Conservation (phyloP, 2,797 vertebrate genomes). For the Peromyscus attwateri region DNA sequence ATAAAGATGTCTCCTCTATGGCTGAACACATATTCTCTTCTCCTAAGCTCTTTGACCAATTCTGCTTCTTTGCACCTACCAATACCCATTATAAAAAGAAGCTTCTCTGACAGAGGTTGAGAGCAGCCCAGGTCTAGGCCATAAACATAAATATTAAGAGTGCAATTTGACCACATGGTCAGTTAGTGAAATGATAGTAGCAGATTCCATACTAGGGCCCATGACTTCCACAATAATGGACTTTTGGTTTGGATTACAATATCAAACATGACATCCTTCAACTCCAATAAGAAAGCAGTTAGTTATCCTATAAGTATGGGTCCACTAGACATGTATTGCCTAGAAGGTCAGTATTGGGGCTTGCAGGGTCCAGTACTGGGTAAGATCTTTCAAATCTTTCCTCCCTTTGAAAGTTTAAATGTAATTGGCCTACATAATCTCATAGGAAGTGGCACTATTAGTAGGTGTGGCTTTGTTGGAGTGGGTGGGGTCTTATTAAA, state of each 20-base stretch:
- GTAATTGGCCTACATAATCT: not conserved
- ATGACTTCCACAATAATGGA: no score
- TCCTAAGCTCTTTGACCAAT: not conserved
- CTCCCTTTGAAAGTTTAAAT: not conserved
- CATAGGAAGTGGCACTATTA: not conserved
- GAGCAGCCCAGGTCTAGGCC: not conserved
- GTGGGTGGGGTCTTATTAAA: not conserved
- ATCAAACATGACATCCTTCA: not conserved
- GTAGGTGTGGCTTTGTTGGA: not conserved
- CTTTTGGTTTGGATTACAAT: not conserved
- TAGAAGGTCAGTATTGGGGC: no score
- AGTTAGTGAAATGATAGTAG: not conserved
- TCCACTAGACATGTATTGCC: not conserved
- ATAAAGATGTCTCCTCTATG: not conserved
- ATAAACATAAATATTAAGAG: not conserved
- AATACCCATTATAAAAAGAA: not conserved
- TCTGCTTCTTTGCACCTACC: no score
- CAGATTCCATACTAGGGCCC: rapidly evolving
- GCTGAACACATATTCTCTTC: not conserved
- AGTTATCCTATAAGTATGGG: no score
- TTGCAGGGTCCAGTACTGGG: no score
- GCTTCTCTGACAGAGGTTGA: not conserved
- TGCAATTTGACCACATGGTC: rapidly evolving
- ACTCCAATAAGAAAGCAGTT: not conserved
- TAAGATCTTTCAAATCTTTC: not conserved